These are phyloP conservation scores for Doris montereyensis DNA, from an alignment of 2,888 invertebrate species.

Conservation along the genomic window DNA sequence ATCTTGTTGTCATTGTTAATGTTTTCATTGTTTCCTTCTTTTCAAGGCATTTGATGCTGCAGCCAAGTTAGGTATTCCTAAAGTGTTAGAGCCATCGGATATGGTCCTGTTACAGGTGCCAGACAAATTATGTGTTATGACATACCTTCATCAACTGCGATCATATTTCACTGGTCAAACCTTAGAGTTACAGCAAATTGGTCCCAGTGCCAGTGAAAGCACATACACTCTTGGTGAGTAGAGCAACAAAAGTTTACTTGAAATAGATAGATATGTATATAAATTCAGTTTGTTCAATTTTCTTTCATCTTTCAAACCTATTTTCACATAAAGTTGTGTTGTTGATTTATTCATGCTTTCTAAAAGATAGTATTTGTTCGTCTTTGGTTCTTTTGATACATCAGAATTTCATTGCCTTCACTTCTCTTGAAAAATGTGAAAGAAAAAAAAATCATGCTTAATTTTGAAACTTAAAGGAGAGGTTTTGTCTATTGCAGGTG, in stretches of 20 bases:
- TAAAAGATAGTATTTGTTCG: too few relatives aligned
- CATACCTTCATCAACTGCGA: conserved; percentile 94
- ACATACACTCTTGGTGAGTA: conserved; percentile 81
- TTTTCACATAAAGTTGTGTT: too few relatives aligned
- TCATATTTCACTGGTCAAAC: conserved; percentile 94
- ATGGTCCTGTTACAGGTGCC: conserved; percentile 91
- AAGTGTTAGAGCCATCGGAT: conserved; percentile 92
- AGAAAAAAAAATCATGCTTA: too few relatives aligned
- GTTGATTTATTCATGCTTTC: too few relatives aligned
- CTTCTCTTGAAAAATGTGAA: too few relatives aligned
- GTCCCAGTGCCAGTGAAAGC: conserved; percentile 86
- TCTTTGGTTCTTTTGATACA: too few relatives aligned
- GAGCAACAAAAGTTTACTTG: too few relatives aligned
- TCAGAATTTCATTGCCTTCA: too few relatives aligned
- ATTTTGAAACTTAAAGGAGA: too few relatives aligned
- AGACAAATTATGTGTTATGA: conserved; percentile 97
- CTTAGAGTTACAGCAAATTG: conserved; percentile 91
- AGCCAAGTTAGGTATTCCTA: conserved; percentile 89
- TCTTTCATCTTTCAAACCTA: not conserved
- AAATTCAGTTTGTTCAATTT: not conserved
- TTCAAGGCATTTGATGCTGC: conserved; percentile 94
- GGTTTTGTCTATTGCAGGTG: conserved; percentile 79
- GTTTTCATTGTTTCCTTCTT: too few relatives aligned
- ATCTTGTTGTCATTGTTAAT: too few relatives aligned
- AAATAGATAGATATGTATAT: too few relatives aligned